phyloP scores from a whole-genome alignment of 2,888 invertebrate genomes.

The Drosophila hamatofila region DNA sequence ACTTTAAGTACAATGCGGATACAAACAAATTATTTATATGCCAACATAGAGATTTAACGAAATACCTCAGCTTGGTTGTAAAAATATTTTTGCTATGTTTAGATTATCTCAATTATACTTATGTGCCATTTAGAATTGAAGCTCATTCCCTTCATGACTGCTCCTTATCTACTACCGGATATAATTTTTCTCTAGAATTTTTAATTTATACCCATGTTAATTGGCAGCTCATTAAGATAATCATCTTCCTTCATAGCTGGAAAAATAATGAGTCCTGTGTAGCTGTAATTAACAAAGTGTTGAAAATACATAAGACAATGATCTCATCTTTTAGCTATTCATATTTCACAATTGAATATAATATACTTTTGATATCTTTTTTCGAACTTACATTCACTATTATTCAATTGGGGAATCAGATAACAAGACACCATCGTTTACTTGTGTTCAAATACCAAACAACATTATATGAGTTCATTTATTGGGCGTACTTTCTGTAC shows the following conservation, averaged over 20 bases:
- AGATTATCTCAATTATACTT: neutral
- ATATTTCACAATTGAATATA: neutral
- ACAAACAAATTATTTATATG: neutral
- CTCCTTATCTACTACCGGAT: neutral
- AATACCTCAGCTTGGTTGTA: neutral
- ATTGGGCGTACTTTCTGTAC: slow-evolving; percentile 10
- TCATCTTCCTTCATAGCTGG: slow-evolving; percentile 3
- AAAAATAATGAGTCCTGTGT: neutral
- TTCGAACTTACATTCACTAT: neutral
- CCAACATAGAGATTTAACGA: neutral
- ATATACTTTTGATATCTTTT: neutral
- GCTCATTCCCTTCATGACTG: neutral
- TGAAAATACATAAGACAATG: slow-evolving; percentile 9
- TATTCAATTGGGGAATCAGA: neutral
- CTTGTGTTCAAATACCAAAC: neutral
- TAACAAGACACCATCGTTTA: accelerated
- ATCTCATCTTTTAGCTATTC: neutral
- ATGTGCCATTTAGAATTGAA: neutral
- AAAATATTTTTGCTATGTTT: neutral
- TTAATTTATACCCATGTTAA: neutral
- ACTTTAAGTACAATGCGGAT: neutral
- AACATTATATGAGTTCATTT: slow-evolving; percentile 10
- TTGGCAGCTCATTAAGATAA: neutral
- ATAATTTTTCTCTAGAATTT: neutral
- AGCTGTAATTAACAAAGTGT: neutral